A percentile compares a stretch with the other conserved stretches of the same genome.
phyloP scores from a whole-genome alignment of 2,797 vertebrate genomes.

The Bufotes viridis region DNA sequence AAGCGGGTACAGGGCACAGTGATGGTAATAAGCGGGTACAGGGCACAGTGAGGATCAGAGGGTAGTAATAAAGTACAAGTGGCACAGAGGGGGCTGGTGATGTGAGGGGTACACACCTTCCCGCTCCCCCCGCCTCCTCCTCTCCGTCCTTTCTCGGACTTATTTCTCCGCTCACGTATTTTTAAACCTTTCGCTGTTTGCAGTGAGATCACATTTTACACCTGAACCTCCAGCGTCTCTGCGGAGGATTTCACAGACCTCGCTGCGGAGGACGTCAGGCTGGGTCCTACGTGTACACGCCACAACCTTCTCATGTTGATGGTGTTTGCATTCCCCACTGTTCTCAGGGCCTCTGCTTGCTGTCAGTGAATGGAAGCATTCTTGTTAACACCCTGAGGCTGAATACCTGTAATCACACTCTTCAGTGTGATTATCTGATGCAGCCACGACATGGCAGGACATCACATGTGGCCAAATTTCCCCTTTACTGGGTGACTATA shows the following conservation, averaged over 20 bases:
- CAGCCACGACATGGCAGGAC: too few species aligned
- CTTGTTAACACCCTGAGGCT: background rate
- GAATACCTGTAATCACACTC: too few species aligned
- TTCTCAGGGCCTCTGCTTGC: background rate
- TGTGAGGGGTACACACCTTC: background rate
- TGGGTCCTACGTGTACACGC: too few species aligned
- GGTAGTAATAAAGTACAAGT: too few species aligned
- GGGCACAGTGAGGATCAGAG: too few species aligned
- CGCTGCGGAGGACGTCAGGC: background rate
- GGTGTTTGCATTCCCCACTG: background rate
- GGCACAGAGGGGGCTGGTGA: too few species aligned
- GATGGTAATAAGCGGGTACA: too few species aligned
- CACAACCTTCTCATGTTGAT: background rate
- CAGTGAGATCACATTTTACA: constrained; percentile 51
- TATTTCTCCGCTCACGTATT: constrained; percentile 55
- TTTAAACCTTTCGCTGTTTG: constrained; percentile 40
- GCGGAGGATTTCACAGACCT: background rate
- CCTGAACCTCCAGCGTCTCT: background rate
- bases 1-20: background rate
- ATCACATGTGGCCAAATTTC: too few species aligned
- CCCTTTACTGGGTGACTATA: too few species aligned
- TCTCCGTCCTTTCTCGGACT: background rate
- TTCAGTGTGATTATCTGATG: too few species aligned
- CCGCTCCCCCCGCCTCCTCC: too few species aligned
- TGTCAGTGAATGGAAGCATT: background rate